phyloP scores from a whole-genome alignment of 2,888 invertebrate genomes.

The Ypsolopha sequella region DNA sequence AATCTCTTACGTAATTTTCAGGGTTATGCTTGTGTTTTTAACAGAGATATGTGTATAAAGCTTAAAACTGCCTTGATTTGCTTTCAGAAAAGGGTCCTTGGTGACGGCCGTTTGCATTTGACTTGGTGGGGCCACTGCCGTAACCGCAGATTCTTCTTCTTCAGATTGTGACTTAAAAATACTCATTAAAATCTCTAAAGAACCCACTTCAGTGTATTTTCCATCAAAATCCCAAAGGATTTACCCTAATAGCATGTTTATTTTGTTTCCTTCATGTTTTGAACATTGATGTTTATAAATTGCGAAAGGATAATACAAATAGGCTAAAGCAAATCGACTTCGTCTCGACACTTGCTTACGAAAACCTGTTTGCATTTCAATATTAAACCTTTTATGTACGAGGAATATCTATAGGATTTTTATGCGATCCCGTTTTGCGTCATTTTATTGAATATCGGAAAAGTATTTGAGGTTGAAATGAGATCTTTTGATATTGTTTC shows the following conservation, averaged over 20 bases:
- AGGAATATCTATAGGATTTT: conserved; percentile 33
- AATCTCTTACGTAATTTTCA: no score
- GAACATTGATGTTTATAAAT: conserved; percentile 13
- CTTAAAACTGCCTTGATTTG: no score
- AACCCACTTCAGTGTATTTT: no score
- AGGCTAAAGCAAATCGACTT: conserved; percentile 24
- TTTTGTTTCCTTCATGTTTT: neutral
- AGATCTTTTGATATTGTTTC: conserved; percentile 51
- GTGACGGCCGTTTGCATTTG: no score
- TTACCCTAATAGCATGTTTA: conserved; percentile 2
- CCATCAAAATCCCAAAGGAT: conserved; percentile 1
- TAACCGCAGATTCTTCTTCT: no score
- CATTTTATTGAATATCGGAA: conserved; percentile 60
- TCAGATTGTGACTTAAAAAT: no score
- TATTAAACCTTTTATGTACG: conserved; percentile 26
- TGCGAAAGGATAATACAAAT: conserved; percentile 24
- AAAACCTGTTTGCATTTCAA: conserved; percentile 40
- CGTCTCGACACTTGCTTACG: conserved; percentile 17
- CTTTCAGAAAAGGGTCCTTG: no score
- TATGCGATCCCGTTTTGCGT: conserved; percentile 45
- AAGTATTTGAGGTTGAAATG: conserved; percentile 52
- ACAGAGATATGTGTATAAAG: no score
- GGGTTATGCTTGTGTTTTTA: no score
- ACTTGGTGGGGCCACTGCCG: no score
- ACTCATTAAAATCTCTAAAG: no score